phyloP scores from a whole-genome alignment of 30 jellyfish, hydroid and myxozoan genomes.

The Haliclystus octoradiatus region DNA sequence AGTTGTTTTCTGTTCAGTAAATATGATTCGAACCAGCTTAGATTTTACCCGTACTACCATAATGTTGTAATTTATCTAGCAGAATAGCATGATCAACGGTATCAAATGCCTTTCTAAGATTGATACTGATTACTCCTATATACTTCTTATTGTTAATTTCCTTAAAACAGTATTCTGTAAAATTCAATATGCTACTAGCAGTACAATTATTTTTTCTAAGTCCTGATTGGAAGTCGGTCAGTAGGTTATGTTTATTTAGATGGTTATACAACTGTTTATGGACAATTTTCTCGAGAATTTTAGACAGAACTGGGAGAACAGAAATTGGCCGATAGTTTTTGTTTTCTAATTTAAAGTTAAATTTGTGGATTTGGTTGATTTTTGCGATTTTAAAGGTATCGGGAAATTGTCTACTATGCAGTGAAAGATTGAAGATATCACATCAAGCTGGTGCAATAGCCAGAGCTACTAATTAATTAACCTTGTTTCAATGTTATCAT shows the following conservation, averaged over 20 bases:
- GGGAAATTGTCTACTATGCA: neutral
- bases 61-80: conserved; percentile 2
- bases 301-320: conserved; percentile 38
- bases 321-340: conserved; percentile 35
- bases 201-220: neutral
- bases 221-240: conserved; percentile 29
- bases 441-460: conserved; percentile 1
- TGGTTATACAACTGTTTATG: conserved; percentile 29
- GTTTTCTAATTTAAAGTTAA: neutral
- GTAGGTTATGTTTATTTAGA: conserved; percentile 21
- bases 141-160: no score
- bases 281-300: conserved; percentile 26
- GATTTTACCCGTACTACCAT: neutral
- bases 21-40: conserved; percentile 1
- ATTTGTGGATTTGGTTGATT: neutral
- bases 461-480: neutral
- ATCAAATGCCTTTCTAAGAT: conserved; percentile 8
- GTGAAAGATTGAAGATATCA: neutral
- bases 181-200: neutral
- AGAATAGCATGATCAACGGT: conserved; percentile 5
- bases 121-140: neutral
- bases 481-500: neutral
- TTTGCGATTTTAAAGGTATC: neutral
- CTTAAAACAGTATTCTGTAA: neutral
- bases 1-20: conserved; percentile 17